phyloP scores from a whole-genome alignment of 35 echinoderm and acorn worm genomes.

The Patiria miniata region DNA sequence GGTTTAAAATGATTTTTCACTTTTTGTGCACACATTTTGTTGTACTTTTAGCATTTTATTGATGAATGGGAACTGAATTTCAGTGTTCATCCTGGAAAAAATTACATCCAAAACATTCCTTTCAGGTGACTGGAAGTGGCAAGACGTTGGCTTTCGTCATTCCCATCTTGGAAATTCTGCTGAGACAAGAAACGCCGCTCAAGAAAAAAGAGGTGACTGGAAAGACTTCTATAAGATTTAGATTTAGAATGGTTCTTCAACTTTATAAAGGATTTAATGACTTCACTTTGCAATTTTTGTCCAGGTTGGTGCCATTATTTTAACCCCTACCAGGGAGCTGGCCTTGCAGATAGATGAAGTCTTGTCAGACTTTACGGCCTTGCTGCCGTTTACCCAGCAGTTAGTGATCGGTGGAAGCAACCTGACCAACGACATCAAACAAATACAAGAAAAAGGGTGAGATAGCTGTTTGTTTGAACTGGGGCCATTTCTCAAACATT shows the following conservation, averaged over 20 bases:
- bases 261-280: too few relatives aligned
- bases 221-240: background rate
- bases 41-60: too few relatives aligned
- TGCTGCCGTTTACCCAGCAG: slow-evolving; percentile 65
- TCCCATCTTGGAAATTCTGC: slow-evolving; percentile 85
- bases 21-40: too few relatives aligned
- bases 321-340: slow-evolving; percentile 90
- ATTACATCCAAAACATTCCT: background rate
- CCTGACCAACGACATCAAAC: slow-evolving; percentile 70
- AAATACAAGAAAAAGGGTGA: slow-evolving; percentile 76
- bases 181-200: slow-evolving; percentile 71
- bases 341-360: slow-evolving; percentile 91
- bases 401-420: slow-evolving; percentile 85
- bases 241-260: background rate
- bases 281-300: slow-evolving; percentile 4
- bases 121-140: slow-evolving; percentile 89
- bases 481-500: background rate
- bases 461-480: background rate
- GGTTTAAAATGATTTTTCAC: too few relatives aligned
- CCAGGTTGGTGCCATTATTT: slow-evolving; percentile 86
- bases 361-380: slow-evolving; percentile 57
- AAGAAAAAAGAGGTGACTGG: slow-evolving; percentile 87
- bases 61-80: too few relatives aligned
- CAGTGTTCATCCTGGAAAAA: too few relatives aligned
- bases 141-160: slow-evolving; percentile 98